Conservation (phyloP, 1,140 invertebrate genomes). For the Bactericera cockerelli region DNA sequence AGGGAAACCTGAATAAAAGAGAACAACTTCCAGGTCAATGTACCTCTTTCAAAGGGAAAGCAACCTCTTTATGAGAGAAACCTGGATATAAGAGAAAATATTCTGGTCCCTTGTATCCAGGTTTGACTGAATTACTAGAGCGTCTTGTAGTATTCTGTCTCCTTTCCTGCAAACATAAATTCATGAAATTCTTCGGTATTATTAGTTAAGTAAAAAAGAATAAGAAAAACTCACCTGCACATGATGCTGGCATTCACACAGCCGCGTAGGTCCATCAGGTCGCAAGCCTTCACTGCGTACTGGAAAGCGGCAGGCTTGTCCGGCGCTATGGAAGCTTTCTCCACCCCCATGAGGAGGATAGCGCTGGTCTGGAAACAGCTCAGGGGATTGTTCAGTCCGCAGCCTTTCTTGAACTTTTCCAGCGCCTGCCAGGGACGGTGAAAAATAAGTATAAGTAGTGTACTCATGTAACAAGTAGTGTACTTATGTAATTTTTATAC, state of each 20-base stretch:
- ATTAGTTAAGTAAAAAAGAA: too few species aligned
- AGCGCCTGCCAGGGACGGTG: slow-evolving; percentile 37
- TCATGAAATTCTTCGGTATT: too few species aligned
- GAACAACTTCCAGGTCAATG: too few species aligned
- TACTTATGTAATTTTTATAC: too few species aligned
- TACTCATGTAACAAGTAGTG: too few species aligned
- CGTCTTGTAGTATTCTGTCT: slow-evolving; percentile 50
- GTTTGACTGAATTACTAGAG: too few species aligned
- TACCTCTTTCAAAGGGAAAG: too few species aligned
- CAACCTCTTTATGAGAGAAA: too few species aligned
- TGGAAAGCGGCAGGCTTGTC: slow-evolving; percentile 60
- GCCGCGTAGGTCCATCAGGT: slow-evolving; percentile 61
- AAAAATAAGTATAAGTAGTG: too few species aligned
- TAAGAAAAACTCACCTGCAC: slow-evolving; percentile 39
- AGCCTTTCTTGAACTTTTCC: slow-evolving; percentile 63
- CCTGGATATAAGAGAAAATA: too few species aligned
- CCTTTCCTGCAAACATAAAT: slow-evolving; percentile 30
- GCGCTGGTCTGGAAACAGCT: slow-evolving; percentile 68
- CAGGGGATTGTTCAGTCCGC: slow-evolving; percentile 45
- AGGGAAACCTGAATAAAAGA: too few species aligned
- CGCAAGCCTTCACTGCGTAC: slow-evolving; percentile 56
- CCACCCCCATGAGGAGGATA: slow-evolving; percentile 55
- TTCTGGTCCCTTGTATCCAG: too few species aligned
- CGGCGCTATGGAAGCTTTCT: slow-evolving; percentile 43
- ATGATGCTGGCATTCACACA: slow-evolving; percentile 76